Evolutionary conservation across 2,888 invertebrate species (phyloP).

Genomic region (Platerodrilus igneus): DNA sequence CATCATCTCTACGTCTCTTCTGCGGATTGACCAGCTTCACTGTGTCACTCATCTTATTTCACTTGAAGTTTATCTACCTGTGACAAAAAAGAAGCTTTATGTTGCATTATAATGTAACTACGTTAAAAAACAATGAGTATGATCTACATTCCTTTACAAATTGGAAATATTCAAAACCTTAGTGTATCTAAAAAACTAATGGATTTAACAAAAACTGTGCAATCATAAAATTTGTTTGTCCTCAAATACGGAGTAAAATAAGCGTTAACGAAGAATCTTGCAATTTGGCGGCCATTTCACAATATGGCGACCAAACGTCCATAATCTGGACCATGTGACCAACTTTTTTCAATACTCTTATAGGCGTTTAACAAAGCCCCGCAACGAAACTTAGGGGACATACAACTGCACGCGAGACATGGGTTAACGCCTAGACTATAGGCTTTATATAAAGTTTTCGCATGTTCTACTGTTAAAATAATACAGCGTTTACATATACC

Average conservation of each 20-base stretch:
- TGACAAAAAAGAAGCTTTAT: no score
- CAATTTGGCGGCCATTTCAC: neutral
- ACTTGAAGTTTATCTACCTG: slow-evolving; percentile 1
- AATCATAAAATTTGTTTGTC: neutral
- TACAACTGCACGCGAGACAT: neutral
- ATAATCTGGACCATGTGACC: slow-evolving; percentile 4
- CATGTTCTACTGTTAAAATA: no score
- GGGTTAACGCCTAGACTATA: slow-evolving; percentile 3
- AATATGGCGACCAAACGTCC: slow-evolving; percentile 1
- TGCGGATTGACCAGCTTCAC: slow-evolving; percentile 5
- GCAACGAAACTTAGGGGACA: slow-evolving; percentile 3
- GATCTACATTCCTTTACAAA: neutral
- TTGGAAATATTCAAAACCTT: neutral
- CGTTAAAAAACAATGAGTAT: neutral
- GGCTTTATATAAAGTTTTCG: no score
- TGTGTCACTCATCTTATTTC: slow-evolving; percentile 4
- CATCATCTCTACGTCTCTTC: slow-evolving; percentile 1
- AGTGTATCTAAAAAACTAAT: neutral
- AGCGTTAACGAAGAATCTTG: neutral
- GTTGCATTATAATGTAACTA: no score
- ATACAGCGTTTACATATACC: no score
- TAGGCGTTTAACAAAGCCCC: neutral
- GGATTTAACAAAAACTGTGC: neutral
- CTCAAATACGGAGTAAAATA: neutral
- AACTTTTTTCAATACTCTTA: neutral